Percentiles rank a stretch among this genome's conserved stretches.
Evolutionary conservation across 2,113 vertebrate genomes (phyloP).

Genomic region (Rousettus leschenaultii): DNA sequence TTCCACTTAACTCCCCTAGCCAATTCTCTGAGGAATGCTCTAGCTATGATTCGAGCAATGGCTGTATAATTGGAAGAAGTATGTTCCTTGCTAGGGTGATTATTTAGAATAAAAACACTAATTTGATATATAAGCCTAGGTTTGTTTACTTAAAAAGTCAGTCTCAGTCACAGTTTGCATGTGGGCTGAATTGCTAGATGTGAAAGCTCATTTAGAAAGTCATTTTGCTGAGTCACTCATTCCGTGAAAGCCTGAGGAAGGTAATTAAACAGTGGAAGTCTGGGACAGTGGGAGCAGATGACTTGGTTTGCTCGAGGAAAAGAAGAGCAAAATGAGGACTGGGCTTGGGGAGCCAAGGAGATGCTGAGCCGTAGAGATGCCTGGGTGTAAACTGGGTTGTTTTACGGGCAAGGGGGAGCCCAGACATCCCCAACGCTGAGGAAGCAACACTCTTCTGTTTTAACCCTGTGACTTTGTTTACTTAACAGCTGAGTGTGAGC

Average conservation of each 20-base stretch:
- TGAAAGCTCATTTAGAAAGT: slow-evolving; percentile 51
- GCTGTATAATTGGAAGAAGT: neutral
- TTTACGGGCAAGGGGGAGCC: no score
- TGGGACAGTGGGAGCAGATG: neutral
- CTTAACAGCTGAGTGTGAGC: neutral
- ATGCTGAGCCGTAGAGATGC: neutral
- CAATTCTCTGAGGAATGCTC: neutral
- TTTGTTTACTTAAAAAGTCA: slow-evolving; percentile 38
- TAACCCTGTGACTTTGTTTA: neutral
- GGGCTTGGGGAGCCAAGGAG: accelerated
- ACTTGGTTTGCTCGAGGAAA: neutral
- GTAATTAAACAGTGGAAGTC: neutral
- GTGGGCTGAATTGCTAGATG: slow-evolving; percentile 27
- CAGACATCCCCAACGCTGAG: neutral
- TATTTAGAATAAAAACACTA: slow-evolving; percentile 34
- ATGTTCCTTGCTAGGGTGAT: neutral
- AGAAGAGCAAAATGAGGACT: neutral
- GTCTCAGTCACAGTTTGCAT: neutral
- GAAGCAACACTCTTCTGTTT: neutral
- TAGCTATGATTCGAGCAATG: neutral
- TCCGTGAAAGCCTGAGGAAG: slow-evolving; percentile 25
- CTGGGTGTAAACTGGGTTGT: neutral
- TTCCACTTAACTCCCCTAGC: neutral
- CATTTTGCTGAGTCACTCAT: slow-evolving; percentile 55
- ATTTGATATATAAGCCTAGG: slow-evolving; percentile 15